Percentiles rank a stretch among this genome's conserved stretches.
These are phyloP conservation scores for Trichomalopsis sarcophagae DNA, from an alignment of 1,140 invertebrate genomes.

Conservation along the genomic window DNA sequence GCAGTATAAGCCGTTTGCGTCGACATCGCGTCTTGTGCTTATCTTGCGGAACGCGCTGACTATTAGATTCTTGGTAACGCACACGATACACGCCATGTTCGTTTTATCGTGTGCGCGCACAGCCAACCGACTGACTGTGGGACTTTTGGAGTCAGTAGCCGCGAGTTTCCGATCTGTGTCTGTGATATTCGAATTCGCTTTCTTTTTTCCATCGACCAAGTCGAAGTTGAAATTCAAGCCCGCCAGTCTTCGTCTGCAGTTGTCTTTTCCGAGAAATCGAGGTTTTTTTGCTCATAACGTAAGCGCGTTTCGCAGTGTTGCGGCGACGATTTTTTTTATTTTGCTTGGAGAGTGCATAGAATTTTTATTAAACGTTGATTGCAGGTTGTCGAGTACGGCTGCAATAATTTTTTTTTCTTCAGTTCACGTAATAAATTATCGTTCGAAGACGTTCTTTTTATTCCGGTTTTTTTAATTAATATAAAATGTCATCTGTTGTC, in stretches of 20 bases:
- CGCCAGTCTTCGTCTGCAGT: neutral
- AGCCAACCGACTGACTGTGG: slow-evolving; percentile 27
- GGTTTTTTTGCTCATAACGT: neutral
- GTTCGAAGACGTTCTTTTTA: neutral
- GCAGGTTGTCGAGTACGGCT: neutral
- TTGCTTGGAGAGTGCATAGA: no score
- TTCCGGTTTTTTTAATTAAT: neutral
- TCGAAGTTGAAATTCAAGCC: slow-evolving; percentile 51
- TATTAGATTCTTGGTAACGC: slow-evolving; percentile 64
- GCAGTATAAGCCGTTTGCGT: slow-evolving; percentile 9
- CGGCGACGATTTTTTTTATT: no score
- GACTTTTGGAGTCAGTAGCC: slow-evolving; percentile 26
- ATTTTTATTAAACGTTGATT: no score
- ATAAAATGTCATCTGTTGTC: neutral
- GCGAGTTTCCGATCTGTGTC: slow-evolving; percentile 2
- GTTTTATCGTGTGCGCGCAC: slow-evolving; percentile 52
- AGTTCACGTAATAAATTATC: neutral
- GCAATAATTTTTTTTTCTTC: slow-evolving; percentile 11
- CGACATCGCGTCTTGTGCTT: slow-evolving; percentile 47
- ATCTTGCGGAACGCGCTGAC: slow-evolving; percentile 59
- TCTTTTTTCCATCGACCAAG: slow-evolving; percentile 39
- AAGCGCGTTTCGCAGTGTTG: neutral
- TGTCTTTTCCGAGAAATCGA: neutral
- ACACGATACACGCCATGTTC: slow-evolving; percentile 60
- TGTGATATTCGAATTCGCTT: slow-evolving; percentile 36